Base-by-base conservation (phyloP, 2,797 vertebrate genomes). In the Brachyalestes nurse region DNA sequence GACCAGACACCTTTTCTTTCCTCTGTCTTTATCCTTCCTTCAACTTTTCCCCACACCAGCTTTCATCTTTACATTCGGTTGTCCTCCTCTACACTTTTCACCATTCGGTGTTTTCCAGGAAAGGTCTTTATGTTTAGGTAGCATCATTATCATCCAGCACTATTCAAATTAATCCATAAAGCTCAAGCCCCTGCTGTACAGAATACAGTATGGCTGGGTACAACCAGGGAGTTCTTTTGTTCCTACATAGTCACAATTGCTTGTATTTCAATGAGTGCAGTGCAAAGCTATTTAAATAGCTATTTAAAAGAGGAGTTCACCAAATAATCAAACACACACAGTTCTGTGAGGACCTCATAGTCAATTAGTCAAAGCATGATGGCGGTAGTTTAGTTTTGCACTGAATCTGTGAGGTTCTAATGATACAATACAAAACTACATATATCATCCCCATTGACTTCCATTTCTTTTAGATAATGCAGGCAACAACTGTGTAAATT, bases 191-290 rank as follows among this genome's bases (percentile, higher is more conserved):
- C 3, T 49, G n/a, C 21, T 45, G 66, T 25, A 69, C 66, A 13
- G 2, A 21, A 47, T 67, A 69, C 67, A 71, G 47, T 62, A 38
- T 64, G 61, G 61, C 61, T 64, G 7, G 6, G 21, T 71, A 51
- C 49, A 16, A 51, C 45, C 12, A 49, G 42, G 19, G 5, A 45
- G 9, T 23, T 49, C 12, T 70, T 25, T 53, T 1, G 23, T 7
- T 47, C 45, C 21, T 25, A 38, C 17, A 34, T 16, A 40, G 45
- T 17, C 17, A 49, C 13, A 45, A 42, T 19, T 10, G 38, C 38
- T 45, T 40, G 10, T 0, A 16, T 42, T 45, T n/a, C 16, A 25
- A 70, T 8, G 51, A 53, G 17, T 16, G 8, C 70, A 38, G 70
- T 72, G 70, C 70, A 71, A 21, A 47, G 12, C n/a, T 9, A 25